Evolutionary conservation across 1,140 invertebrate genomes (phyloP).

Genomic region (Papilio aristodemus): DNA sequence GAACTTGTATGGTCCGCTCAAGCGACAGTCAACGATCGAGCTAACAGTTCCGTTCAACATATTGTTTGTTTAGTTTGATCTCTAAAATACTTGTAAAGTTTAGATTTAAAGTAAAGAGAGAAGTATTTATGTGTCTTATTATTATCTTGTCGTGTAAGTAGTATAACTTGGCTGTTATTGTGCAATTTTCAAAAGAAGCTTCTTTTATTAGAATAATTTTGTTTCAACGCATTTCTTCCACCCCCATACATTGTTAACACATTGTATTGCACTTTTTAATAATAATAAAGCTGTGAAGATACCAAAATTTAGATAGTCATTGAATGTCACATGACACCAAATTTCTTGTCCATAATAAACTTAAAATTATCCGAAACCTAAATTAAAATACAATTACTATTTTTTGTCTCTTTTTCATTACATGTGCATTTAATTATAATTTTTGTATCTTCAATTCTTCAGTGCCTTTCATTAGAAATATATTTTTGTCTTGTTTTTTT

Average conservation of each 20-base stretch:
- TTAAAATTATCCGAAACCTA: too few relatives aligned
- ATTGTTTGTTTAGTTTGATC: neutral
- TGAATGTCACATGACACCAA: neutral
- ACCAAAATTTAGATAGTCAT: neutral
- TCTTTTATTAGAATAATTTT: slow-evolving; percentile 28
- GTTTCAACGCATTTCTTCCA: slow-evolving; percentile 9
- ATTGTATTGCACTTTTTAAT: slow-evolving; percentile 18
- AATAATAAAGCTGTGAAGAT: slow-evolving; percentile 10
- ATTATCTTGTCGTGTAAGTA: too few relatives aligned
- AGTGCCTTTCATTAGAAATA: too few relatives aligned
- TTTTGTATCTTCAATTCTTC: too few relatives aligned
- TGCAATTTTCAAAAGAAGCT: slow-evolving; percentile 17
- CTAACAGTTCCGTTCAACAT: neutral
- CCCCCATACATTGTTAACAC: neutral
- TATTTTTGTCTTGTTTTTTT: too few relatives aligned
- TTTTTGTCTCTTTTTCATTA: too few relatives aligned
- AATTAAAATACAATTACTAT: too few relatives aligned
- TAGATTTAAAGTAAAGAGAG: slow-evolving; percentile 33
- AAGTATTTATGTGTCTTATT: slow-evolving; percentile 40
- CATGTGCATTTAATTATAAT: too few relatives aligned
- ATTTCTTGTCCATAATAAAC: neutral
- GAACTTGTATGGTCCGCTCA: neutral
- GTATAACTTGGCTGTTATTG: slow-evolving; percentile 9
- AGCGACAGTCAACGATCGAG: neutral
- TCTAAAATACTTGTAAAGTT: neutral